phyloP scores from a whole-genome alignment of 2,888 invertebrate species.

The Nephrotoma flavescens region DNA sequence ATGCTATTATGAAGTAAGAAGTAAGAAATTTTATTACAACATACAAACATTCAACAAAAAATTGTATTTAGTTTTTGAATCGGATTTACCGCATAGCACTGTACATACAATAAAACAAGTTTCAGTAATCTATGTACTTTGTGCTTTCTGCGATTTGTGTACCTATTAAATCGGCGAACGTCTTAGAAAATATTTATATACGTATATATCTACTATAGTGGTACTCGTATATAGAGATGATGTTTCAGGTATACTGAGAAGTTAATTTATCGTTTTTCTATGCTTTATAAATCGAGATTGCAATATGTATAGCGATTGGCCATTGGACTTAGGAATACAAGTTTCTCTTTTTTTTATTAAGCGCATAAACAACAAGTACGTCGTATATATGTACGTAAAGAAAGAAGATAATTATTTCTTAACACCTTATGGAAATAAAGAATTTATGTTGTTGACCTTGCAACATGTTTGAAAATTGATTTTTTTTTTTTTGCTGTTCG shows the following conservation, averaged over 20 bases:
- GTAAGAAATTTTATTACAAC: neutral
- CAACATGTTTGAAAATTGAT: neutral
- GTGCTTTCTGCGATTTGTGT: neutral
- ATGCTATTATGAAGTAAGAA: neutral
- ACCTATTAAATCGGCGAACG: neutral
- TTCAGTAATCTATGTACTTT: neutral
- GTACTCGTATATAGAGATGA: neutral
- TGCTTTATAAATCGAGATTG: too few relatives aligned
- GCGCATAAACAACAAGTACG: neutral
- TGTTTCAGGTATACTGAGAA: neutral
- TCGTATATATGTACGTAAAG: neutral
- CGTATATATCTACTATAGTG: too few relatives aligned
- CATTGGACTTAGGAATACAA: neutral
- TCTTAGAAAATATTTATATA: neutral
- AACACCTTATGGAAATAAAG: neutral
- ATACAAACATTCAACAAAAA: neutral
- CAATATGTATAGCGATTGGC: neutral
- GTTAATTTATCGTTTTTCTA: too few relatives aligned
- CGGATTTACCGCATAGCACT: neutral
- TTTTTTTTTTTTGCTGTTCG: neutral
- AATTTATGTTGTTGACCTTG: neutral
- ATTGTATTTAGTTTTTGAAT: neutral
- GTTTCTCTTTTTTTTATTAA: neutral
- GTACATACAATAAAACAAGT: neutral
- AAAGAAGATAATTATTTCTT: neutral